phyloP scores from a whole-genome alignment of 2,113 vertebrate species.

The Odontophorus gujanensis region DNA sequence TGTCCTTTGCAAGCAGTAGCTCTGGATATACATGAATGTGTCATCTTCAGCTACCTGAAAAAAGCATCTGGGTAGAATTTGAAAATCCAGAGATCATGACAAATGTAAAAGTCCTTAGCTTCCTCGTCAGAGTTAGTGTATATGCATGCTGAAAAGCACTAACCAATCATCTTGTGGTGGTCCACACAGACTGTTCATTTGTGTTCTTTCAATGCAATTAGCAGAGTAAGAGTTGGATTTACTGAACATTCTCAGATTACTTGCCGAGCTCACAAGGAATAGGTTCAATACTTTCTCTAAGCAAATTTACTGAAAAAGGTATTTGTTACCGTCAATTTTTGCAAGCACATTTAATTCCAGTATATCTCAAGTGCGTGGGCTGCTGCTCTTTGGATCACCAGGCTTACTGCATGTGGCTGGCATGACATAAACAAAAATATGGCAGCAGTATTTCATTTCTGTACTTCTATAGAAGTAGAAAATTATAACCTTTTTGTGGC shows the following conservation, averaged over 20 bases:
- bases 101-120: not conserved
- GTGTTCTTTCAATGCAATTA: not conserved
- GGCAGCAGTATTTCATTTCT: not conserved
- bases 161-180: not conserved
- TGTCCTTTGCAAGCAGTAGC: not conserved
- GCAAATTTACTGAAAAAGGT: not conserved
- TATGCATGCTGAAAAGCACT: not conserved
- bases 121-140: not conserved
- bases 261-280: not conserved
- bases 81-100: not conserved
- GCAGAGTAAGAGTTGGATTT: not conserved
- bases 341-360: not conserved
- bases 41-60: not conserved
- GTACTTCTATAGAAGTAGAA: not conserved
- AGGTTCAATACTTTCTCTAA: not conserved
- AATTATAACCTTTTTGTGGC: not conserved
- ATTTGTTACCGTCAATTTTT: not conserved
- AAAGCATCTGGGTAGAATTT: not conserved
- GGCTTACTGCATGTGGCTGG: not conserved
- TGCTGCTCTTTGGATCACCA: not conserved
- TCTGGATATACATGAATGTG: not conserved
- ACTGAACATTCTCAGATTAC: not conserved
- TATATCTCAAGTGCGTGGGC: not conserved
- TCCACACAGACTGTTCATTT: not conserved
- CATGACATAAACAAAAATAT: not conserved